Evolutionary conservation across 2,888 invertebrate genomes (phyloP), one percentile per base, ranked within the genome.

Genomic region (Tethea ocularis): DNA sequence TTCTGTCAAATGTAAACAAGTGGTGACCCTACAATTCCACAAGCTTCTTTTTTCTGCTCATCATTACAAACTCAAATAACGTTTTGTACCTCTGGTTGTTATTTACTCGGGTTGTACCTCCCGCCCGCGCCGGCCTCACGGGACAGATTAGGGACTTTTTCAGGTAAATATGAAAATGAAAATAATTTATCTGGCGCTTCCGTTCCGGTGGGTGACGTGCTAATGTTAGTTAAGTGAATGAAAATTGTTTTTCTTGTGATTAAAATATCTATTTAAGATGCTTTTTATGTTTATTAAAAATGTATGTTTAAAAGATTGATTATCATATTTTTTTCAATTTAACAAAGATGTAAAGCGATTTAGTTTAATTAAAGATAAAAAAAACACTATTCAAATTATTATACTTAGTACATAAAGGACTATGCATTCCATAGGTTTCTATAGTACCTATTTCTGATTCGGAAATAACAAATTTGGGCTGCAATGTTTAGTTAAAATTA

Each of bases 111-210:
- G 46, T 46, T 20, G 46, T 46, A 20, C 46, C 20, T 15, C 13
- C 36, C 15, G 38, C n/a, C 5, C 17, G 41, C 17, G 10, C 46
- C 46, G 24, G 52, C 8, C 54, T 20, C 54, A 22, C 11, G 54
- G 54, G 54, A 33, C 54, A 54, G 33, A 54, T 54, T 54, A 54
- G 20, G 24, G 33, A 26, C 23, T 33, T 33, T 52, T 53, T 33
- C 20, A 33, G 13, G 26, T 33, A 33, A 54, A 54, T 33, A 54
- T 54, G 54, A 54, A 54, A 54, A 54, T 54, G 22, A 54, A 54
- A 54, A 54, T 54, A 54, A 54, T 54, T 54, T 54, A 54, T 54
- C 22, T 26, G 33, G 54, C 13, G 22, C 33, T 53, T 20, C 52
- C 17, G 52, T 26, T 26, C 15, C 52, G 15, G 24, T 7, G 17